Evolutionary conservation across 2,888 invertebrate species (phyloP), one percentile per base, ranked within the genome.

Genomic region (Cantharis rufa): DNA sequence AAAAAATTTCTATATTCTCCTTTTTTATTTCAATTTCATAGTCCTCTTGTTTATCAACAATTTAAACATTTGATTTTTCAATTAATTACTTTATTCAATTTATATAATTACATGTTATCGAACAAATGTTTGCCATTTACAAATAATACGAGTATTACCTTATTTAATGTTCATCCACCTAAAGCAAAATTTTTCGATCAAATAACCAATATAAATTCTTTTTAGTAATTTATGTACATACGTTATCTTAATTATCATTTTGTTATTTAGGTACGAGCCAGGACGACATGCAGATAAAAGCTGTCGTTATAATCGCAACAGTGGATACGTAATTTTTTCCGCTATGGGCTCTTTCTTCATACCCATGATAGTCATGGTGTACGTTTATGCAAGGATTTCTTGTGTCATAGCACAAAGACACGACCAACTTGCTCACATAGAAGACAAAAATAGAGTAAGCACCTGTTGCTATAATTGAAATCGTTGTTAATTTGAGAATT

Each of bases 321-420:
- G 95, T 62, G 94, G 95, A n/a, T 98, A 98, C 89, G 98, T 98
- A 61, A 94, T 98, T 73, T 95, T 97, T 87, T 98, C 97, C 0
- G 98, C 98, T 5, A 94, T 96, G 92, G 96, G 98, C 0, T 98
- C 97, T 3, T 98, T 98, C 90, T 98, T 97, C 89, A 91, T 98
- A 61, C 98, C 98, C 0, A 96, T 98, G 92, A 92, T 95, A 21
- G 96, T 98, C 13, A 98, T 99, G 98, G 92, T 98, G 71, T 96
- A 96, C 85, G 96, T 98, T 13, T 98, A 98, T 88, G 94, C 95
- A 11, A 92, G 94, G 85, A 96, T 98, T 87, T 95, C 95, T 4
- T 95, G 95, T 86, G 95, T 95, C 62, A 93, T 96, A 32, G 94
- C 95, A 0, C 91, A 93, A 79, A 89, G 95, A 72, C 95, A 95